Base-by-base conservation (phyloP, 2,113 vertebrate species). In the Hippocampus guttulatus region DNA sequence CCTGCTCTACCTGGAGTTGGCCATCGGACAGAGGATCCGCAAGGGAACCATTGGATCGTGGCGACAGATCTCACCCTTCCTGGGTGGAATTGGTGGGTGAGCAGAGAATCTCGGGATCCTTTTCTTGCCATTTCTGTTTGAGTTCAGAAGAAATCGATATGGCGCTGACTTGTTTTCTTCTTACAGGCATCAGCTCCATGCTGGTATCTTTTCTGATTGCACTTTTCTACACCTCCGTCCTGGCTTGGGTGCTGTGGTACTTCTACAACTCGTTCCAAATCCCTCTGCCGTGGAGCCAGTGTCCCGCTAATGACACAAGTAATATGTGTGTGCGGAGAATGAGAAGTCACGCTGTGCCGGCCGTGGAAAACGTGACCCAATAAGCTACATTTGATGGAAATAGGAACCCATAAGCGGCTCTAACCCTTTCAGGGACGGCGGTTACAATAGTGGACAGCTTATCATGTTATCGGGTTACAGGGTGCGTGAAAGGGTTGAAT, bases 171-270 rank as follows among this genome's bases (percentile, higher is more conserved):
- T 38, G 38, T 25, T 68, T 72, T 23, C 30, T 66, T 5, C 27
- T 14, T 61, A 3, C 3, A 97, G 95, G 95, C 51, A 75, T 93
- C 41, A 81, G 79, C 67, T 90, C 92, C 0, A 77, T 94, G 90
- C 12, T 88, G 0, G 89, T 91, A 38, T 94, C 94, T 0, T 82
- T 94, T 69, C 76, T 95, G 75, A 86, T 95, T 71, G 58, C 76
- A 73, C 47, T 94, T n/a, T 95, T 94, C 85, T 96, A 97, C 84
- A 96, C 94, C 80, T 92, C 89, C 0, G 88, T 97, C 80, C 69
- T 97, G 69, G 86, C 89, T 41, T 96, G 94, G 95, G 94, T 96
- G 55, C 84, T 96, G 61, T 96, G 96, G 96, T 95, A 94, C 84
- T 87, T 96, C 33, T 88, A 93, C 71, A 92, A 95, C 80, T 97